phyloP scores from a whole-genome alignment of 2,797 vertebrate species.

The Manis pentadactyla region DNA sequence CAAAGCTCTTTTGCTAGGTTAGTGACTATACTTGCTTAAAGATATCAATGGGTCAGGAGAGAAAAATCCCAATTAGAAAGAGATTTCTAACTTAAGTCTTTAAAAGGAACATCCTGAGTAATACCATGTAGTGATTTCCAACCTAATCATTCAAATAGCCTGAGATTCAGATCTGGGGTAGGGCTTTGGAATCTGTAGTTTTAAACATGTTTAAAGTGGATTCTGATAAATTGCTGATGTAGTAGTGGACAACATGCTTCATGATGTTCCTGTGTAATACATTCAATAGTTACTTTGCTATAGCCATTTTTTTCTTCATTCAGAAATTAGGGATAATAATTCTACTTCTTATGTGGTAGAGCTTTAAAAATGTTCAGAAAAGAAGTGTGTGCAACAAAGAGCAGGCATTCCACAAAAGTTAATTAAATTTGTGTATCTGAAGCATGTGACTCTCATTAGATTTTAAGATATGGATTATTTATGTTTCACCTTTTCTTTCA shows the following conservation, averaged over 20 bases:
- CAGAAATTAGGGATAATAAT: not conserved
- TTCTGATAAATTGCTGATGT: not conserved
- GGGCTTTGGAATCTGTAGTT: not conserved
- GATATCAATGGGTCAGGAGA: not conserved
- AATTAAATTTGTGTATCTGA: not conserved
- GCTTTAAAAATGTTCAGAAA: not conserved
- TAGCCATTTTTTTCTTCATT: not conserved
- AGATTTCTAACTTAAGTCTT: not conserved
- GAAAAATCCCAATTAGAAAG: not conserved
- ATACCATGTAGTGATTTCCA: not conserved
- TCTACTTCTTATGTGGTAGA: not conserved
- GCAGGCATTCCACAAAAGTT: not conserved
- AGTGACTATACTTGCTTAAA: not conserved
- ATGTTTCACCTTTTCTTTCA: conserved; percentile 53
- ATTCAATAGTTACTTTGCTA: not conserved
- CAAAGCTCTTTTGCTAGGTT: not conserved
- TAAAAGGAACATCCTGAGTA: not conserved
- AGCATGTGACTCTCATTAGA: not conserved
- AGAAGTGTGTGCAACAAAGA: not conserved
- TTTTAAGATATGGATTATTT: conserved; percentile 37
- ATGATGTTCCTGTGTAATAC: not conserved
- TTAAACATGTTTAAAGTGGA: not conserved
- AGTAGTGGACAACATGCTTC: not conserved
- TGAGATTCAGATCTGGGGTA: not conserved
- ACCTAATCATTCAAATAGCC: not conserved